Conservation (phyloP, 2,888 invertebrate genomes). For the Myopa testacea region DNA sequence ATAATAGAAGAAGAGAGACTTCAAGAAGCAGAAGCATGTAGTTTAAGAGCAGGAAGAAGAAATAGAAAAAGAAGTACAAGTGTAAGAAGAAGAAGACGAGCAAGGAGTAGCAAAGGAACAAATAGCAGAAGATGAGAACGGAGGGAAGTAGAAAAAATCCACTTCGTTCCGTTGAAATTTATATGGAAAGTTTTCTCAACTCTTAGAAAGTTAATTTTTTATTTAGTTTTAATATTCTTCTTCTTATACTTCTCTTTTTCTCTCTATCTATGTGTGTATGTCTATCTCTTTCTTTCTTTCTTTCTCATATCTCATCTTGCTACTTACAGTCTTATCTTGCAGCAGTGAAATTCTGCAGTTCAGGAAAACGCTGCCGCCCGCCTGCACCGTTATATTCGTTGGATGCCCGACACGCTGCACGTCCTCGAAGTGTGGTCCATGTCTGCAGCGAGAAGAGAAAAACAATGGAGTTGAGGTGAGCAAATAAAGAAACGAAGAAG, state of each 20-base stretch:
- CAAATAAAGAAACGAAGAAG: not conserved
- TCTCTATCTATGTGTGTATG: not conserved
- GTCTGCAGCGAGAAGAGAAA: conserved; percentile 64
- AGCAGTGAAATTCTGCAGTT: conserved; percentile 81
- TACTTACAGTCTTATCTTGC: conserved; percentile 81
- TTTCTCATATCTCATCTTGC: conserved; percentile 40
- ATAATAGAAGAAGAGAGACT: not conserved
- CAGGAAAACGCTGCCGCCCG: conserved; percentile 78
- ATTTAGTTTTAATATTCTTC: not conserved
- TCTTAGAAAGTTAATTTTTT: conserved; percentile 8
- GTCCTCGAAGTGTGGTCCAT: conserved; percentile 79
- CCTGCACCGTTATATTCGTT: conserved; percentile 79
- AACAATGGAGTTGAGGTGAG: not conserved
- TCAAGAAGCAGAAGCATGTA: too few relatives aligned
- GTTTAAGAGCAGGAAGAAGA: too few relatives aligned
- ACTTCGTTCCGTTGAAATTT: conserved; percentile 26
- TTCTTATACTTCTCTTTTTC: not conserved
- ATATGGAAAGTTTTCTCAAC: conserved; percentile 28
- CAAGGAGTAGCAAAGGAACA: conserved; percentile 9
- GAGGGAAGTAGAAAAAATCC: not conserved
- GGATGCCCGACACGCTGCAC: conserved; percentile 71
- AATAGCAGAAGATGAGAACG: too few relatives aligned
- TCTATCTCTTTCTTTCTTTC: not conserved
- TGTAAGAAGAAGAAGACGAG: conserved; percentile 17
- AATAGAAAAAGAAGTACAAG: not conserved